Conservation (phyloP, 2,797 vertebrate species). For the Siniperca scherzeri region DNA sequence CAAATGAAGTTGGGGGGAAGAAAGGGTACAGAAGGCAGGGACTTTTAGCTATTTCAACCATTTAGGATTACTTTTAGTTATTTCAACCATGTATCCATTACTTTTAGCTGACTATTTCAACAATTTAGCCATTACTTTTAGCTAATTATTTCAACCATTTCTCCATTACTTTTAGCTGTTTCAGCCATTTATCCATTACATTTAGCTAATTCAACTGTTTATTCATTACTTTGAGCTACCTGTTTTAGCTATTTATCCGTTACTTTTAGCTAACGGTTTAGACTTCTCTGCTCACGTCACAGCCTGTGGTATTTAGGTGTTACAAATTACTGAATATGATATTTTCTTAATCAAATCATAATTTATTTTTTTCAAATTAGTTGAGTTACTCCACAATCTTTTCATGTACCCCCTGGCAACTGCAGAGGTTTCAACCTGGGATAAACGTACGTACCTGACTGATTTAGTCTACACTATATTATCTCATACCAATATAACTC, state of each 20-base stretch:
- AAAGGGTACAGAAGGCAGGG: not conserved
- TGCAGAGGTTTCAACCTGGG: no score
- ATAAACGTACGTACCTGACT: not conserved
- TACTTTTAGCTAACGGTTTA: not conserved
- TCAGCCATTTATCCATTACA: not conserved
- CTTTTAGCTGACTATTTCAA: not conserved
- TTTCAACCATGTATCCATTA: not conserved
- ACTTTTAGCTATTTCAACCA: not conserved
- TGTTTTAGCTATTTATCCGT: no score
- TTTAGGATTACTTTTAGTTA: not conserved
- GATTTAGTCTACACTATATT: not conserved
- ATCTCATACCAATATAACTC: no score
- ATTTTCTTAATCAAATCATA: not conserved
- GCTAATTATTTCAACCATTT: not conserved
- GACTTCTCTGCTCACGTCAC: not conserved
- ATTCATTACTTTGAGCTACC: no score
- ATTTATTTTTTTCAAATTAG: not conserved
- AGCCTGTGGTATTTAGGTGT: no score
- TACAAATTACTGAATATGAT: not conserved
- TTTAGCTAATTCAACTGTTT: no score
- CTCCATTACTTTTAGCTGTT: not conserved
- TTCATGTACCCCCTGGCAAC: not conserved
- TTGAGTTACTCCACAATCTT: no score
- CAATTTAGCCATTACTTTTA: no score
- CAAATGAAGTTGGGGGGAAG: not conserved